These are phyloP conservation scores for Drosophila recens DNA, from an alignment of 2,888 invertebrate genomes.

Conservation along the genomic window DNA sequence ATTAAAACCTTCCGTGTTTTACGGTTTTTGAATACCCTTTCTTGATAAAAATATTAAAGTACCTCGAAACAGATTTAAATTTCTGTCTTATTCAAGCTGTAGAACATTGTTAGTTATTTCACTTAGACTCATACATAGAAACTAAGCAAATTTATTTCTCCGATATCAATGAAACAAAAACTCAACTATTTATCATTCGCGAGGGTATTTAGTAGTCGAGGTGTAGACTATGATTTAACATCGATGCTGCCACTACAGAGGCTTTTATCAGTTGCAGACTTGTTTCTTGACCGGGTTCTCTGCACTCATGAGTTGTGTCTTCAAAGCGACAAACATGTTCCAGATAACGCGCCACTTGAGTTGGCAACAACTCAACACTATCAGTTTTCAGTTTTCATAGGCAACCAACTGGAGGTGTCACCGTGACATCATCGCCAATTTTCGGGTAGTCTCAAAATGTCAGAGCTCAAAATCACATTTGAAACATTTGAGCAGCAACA, in stretches of 20 bases:
- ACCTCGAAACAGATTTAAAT: not conserved
- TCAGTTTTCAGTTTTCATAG: slow-evolving; percentile 3
- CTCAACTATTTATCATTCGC: not conserved
- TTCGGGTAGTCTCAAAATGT: slow-evolving; percentile 49
- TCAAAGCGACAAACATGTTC: slow-evolving; percentile 4
- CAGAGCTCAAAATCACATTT: slow-evolving; percentile 51
- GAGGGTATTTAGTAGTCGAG: not conserved
- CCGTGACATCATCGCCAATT: not conserved
- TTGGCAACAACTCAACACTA: not conserved
- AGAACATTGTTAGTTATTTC: not conserved
- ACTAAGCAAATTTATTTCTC: not conserved
- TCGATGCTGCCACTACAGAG: not conserved
- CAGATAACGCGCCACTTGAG: slow-evolving; percentile 37
- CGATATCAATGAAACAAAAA: not conserved
- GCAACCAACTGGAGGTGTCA: not conserved
- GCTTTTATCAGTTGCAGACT: slow-evolving; percentile 14
- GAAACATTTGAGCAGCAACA: slow-evolving; percentile 21
- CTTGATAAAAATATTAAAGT: not conserved
- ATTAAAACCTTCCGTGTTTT: not conserved
- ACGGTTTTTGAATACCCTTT: not conserved
- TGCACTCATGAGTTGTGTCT: slow-evolving; percentile 2
- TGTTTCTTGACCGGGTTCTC: not conserved
- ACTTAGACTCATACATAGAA: not conserved
- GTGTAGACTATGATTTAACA: not conserved
- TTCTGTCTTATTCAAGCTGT: not conserved